Evolutionary conservation across 2,797 vertebrate species (phyloP).

Genomic region (Myotis planiceps): DNA sequence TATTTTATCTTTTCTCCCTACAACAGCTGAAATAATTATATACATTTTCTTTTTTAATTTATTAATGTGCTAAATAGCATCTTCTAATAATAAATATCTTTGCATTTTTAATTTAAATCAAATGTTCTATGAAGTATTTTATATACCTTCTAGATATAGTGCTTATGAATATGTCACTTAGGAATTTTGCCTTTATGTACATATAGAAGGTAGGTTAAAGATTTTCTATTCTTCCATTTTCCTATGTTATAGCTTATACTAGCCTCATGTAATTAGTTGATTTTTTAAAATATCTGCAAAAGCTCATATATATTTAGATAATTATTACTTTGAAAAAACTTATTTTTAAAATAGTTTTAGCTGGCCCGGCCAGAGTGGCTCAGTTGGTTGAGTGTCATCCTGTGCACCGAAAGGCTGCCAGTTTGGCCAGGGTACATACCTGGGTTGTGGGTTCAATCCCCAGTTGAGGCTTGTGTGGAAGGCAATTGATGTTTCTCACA

Average conservation of each 20-base stretch:
- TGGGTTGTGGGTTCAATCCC: too few relatives aligned
- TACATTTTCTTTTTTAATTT: background rate
- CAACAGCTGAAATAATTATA: background rate
- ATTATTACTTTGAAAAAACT: background rate
- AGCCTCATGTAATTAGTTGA: background rate
- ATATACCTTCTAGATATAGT: background rate
- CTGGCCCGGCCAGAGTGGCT: too few relatives aligned
- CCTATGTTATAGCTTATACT: background rate
- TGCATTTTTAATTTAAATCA: background rate
- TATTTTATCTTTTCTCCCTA: background rate
- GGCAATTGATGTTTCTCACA: too few relatives aligned
- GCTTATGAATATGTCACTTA: background rate
- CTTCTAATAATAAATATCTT: background rate
- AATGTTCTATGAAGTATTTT: background rate
- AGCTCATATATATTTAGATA: background rate
- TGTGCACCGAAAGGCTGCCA: too few relatives aligned
- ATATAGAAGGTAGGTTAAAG: background rate
- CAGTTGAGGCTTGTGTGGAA: too few relatives aligned
- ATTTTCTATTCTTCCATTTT: background rate
- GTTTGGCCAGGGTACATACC: too few relatives aligned
- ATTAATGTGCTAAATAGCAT: background rate
- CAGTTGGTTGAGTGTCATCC: too few relatives aligned
- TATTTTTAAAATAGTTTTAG: background rate
- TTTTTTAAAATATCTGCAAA: background rate
- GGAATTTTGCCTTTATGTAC: background rate